A percentile compares a stretch with the other conserved stretches of the same genome.
Conservation (phyloP, 1,140 invertebrate genomes). For the Zaprionus vittiger region DNA sequence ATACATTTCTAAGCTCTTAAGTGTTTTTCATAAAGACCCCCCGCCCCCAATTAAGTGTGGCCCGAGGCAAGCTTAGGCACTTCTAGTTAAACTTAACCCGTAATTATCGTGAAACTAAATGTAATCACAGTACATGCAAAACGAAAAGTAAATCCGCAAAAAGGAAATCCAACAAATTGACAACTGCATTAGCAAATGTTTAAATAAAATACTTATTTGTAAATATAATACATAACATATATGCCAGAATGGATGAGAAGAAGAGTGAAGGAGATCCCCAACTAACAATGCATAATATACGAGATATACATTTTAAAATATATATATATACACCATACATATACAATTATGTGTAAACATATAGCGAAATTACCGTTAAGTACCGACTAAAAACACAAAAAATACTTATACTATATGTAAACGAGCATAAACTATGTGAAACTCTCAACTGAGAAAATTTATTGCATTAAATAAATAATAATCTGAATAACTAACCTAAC, state of each 20-base stretch:
- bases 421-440: constrained; percentile 71
- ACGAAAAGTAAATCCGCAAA: neutral
- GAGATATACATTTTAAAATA: constrained; percentile 44
- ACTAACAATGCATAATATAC: constrained; percentile 24
- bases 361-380: constrained; percentile 73
- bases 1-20: constrained; percentile 79
- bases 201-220: constrained; percentile 35
- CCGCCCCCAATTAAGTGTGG: constrained; percentile 43
- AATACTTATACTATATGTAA: constrained; percentile 49
- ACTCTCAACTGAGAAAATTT: constrained; percentile 77
- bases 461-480: constrained; percentile 82
- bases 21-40: constrained; percentile 67
- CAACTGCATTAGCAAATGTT: constrained; percentile 18
- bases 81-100: constrained; percentile 27
- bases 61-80: constrained; percentile 41
- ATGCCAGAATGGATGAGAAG: neutral
- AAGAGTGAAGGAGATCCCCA: constrained; percentile 2
- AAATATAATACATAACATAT: constrained; percentile 32
- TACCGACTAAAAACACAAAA: constrained; percentile 67
- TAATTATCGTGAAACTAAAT: constrained; percentile 37
- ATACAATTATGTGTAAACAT: constrained; percentile 58
- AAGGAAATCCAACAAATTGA: neutral
- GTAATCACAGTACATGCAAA: constrained; percentile 22
- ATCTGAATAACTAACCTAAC: constrained; percentile 59
- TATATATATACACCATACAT: constrained; percentile 45